Evolutionary conservation across 2,113 vertebrate species (phyloP), one percentile per base, ranked within the genome.

Genomic region (Mus spicilegus): DNA sequence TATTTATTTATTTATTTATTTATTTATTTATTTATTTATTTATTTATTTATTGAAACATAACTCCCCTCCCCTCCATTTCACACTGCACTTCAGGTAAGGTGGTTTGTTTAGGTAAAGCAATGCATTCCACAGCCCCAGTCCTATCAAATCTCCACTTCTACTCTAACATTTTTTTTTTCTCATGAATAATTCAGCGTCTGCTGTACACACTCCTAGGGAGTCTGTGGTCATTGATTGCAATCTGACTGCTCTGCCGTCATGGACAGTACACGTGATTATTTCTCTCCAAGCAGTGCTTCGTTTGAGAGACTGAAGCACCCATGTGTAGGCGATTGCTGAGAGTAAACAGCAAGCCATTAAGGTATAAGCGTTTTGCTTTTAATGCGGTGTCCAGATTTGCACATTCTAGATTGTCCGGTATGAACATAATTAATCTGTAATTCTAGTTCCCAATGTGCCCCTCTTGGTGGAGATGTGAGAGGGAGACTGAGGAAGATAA

Each of bases 101-200:
- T 9, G 91, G 73, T 89, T 88, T 82, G 26, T 95, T 92, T 67
- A 89, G 76, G 30, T 51, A 86, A 95, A 90, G 80, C 20, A 84
- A 89, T 72, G 56, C 8, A 26, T 95, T 93, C 87, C 89, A 86
- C 10, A 82, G 69, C 33, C 58, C 89, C 46, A 42, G 36, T 33
- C 22, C 90, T 92, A 80, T 24, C 39, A 92, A 73, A 93, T 78
- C 93, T 96, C 20, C 36, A 36, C 86, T 94, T 94, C 77, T 67
- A 92, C 58, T 42, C 54, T 46, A 92, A 70, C 42, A 54, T 28
- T 54, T 91, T 72, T 54, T 91, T 72, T 72, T 90, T 67, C 51
- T 95, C 76, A 93, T 82, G 84, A 95, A 94, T 96, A 85, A 96
- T 97, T 87, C 69, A 92, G 51, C 54, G 3, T 90, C 80, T 49